Evolutionary conservation across 2,797 vertebrate species (phyloP).

Genomic region (Acanthiza pusilla): DNA sequence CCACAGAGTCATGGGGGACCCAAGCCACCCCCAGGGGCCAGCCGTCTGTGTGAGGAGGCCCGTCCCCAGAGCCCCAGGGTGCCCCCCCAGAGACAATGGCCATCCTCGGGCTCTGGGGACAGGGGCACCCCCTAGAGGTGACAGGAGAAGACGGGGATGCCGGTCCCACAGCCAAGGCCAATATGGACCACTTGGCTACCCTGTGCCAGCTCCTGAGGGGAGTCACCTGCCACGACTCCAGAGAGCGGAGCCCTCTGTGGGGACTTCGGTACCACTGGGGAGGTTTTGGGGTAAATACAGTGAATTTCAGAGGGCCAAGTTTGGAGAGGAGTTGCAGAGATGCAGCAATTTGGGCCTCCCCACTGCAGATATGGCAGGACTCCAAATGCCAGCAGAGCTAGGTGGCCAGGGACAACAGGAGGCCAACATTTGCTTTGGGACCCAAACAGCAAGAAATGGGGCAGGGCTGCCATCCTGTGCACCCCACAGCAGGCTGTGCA

Average conservation of each 20-base stretch:
- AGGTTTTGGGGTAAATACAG: not conserved
- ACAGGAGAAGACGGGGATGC: not conserved
- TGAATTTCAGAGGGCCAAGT: not conserved
- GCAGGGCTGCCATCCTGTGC: not conserved
- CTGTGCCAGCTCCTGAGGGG: not conserved
- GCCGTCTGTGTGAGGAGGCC: fast-evolving
- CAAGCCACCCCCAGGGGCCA: not conserved
- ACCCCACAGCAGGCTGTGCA: not conserved
- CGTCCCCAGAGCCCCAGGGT: not conserved
- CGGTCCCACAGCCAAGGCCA: fast-evolving
- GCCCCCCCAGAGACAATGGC: not conserved
- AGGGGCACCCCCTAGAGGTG: too few relatives aligned
- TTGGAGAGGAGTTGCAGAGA: not conserved
- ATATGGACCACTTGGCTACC: fast-evolving
- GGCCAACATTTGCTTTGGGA: not conserved
- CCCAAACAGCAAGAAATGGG: not conserved
- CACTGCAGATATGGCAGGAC: not conserved
- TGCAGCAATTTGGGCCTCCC: not conserved
- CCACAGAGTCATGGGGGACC: fast-evolving
- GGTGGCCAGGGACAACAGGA: not conserved
- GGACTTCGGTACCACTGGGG: not conserved
- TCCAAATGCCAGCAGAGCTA: not conserved
- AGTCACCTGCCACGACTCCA: fast-evolving
- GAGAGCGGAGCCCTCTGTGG: not conserved
- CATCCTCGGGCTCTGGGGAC: not conserved